Conservation (phyloP, 2,888 invertebrate genomes). For the Limnephilus rhombicus region DNA sequence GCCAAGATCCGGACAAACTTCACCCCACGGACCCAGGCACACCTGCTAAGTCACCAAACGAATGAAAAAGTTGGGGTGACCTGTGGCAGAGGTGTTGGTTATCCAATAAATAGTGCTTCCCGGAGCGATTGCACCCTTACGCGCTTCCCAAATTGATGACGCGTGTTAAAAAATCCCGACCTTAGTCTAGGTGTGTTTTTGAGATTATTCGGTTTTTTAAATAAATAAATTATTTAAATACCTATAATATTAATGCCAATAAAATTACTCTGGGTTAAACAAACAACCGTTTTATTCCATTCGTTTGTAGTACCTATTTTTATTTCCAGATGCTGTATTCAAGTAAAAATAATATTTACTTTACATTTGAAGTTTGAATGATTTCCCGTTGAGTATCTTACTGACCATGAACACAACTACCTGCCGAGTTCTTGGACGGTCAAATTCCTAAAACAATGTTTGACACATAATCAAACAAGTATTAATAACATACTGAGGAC, state of each 20-base stretch:
- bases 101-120: no score
- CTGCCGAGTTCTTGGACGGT: not conserved
- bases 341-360: not conserved
- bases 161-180: no score
- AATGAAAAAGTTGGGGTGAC: no score
- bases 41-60: no score
- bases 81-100: no score
- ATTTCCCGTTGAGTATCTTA: not conserved
- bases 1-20: no score
- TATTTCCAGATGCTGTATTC: not conserved
- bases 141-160: no score
- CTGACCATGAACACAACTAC: not conserved
- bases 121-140: no score
- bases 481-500: not conserved
- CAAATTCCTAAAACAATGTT: not conserved
- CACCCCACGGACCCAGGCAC: no score
- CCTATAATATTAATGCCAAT: not conserved
- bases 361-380: not conserved
- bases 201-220: not conserved
- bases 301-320: not conserved
- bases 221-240: no score
- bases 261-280: not conserved
- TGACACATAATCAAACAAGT: not conserved
- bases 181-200: not conserved
- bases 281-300: not conserved